Percentiles rank a stretch among this genome's conserved stretches.
Evolutionary conservation across 2,888 invertebrate species (phyloP).

Genomic region (Fissipunctia ypsillon): DNA sequence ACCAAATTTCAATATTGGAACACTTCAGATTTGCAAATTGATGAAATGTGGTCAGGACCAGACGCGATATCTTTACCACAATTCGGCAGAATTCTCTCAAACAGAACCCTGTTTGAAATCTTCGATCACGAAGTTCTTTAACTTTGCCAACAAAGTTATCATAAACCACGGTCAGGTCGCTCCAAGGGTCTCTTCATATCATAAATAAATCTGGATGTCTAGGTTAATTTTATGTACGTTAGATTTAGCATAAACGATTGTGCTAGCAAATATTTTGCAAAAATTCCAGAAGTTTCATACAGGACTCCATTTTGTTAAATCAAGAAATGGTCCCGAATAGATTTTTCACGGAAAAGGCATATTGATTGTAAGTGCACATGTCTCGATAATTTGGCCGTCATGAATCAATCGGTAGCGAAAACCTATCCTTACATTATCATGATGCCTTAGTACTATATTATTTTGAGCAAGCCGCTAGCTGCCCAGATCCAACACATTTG

Average conservation of each 20-base stretch:
- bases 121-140: background rate
- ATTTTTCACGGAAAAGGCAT: too few species aligned
- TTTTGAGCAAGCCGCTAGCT: too few species aligned
- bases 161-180: slow-evolving; percentile 2
- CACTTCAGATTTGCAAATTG: background rate
- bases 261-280: background rate
- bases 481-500: background rate
- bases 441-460: background rate
- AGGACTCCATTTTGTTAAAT: background rate
- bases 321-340: too few species aligned
- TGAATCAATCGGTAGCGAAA: too few species aligned
- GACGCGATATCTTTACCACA: background rate
- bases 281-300: background rate
- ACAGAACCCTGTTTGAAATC: background rate
- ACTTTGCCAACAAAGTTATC: slow-evolving; percentile 3
- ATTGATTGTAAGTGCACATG: too few species aligned
- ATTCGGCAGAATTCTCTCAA: background rate
- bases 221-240: background rate
- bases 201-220: background rate
- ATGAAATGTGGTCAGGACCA: background rate
- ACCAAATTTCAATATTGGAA: background rate
- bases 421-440: background rate
- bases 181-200: background rate
- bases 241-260: background rate
- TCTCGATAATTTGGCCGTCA: too few species aligned